Evolutionary conservation across 2,113 vertebrate genomes (phyloP), one percentile per base, ranked within the genome.

Genomic region (Thunnus thynnus): DNA sequence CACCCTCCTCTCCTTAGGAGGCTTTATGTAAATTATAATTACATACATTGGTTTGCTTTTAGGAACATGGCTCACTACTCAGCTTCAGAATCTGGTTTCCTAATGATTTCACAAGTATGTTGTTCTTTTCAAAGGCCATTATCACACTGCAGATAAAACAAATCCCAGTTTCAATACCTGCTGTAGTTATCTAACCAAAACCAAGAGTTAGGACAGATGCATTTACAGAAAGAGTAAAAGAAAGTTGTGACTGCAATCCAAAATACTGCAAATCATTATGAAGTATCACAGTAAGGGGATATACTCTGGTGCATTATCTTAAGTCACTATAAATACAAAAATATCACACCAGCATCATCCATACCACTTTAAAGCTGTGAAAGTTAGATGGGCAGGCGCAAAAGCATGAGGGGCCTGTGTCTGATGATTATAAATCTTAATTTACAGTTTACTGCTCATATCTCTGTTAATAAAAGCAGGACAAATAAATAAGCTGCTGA

Each of bases 271-370:
- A 82, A 77, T 78, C 27, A 76, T 90, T 66, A 73, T 65, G 47
- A 83, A 79, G 85, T 77, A 87, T 72, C 79, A 85, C 52, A 90
- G 63, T 82, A 66, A 82, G 56, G 69, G 52, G 66, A 78, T 61
- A 72, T 50, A 74, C 47, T 96, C 84, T 92, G 91, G 92, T 94
- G 84, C 72, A 87, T 90, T 86, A 91, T 93, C 94, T 94, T 91
- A 90, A 90, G 82, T 94, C 94, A 94, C 90, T 95, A 89, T 95
- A 94, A 93, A 95, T 97, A 97, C 93, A 97, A 97, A 98, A 97
- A 96, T 91, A 93, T 94, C 95, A 96, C 95, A 95, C 94, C 94
- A 95, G 93, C 94, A 94, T 92, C 86, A 85, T 78, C 82, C 90
- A 94, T 92, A 94, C 90, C 91, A 95, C 91, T 94, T 91, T 92